Evolutionary conservation across 1,140 invertebrate species (phyloP).

Genomic region (Drosophila murphyi): DNA sequence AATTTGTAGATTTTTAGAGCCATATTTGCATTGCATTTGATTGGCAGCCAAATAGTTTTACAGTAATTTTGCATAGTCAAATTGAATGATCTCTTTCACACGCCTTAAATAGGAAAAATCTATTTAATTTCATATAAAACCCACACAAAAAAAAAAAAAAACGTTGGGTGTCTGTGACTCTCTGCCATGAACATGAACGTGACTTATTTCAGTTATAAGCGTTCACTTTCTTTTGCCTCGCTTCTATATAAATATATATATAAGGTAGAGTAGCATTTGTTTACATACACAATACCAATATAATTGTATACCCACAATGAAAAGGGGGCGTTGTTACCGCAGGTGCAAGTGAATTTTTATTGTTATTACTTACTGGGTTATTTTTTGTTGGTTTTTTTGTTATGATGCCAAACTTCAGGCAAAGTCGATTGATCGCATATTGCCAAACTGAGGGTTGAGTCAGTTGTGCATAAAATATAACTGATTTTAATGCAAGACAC

Average conservation of each 20-base stretch:
- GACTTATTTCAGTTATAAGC: constrained; percentile 57
- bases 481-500: constrained; percentile 74
- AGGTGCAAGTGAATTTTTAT: constrained; percentile 46
- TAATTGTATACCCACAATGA: constrained; percentile 26
- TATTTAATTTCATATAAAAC: constrained; percentile 43
- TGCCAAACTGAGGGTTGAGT: constrained; percentile 20
- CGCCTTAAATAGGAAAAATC: constrained; percentile 9
- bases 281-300: constrained; percentile 5
- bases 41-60: no score
- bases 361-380: constrained; percentile 13
- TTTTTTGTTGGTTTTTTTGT: background rate
- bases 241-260: constrained; percentile 17
- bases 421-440: constrained; percentile 61
- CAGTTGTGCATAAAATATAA: constrained; percentile 30
- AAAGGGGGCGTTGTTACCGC: constrained; percentile 20
- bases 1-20: background rate
- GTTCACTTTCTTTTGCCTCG: constrained; percentile 65
- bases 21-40: no score
- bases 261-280: constrained; percentile 11
- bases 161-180: constrained; percentile 23
- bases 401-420: constrained; percentile 12
- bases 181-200: constrained; percentile 58
- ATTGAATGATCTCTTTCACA: no score
- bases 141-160: constrained; percentile 13
- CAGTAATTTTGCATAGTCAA: no score